A percentile compares a stretch with the other conserved stretches of the same genome.
These are phyloP conservation scores for Ennomos erosarius DNA, from an alignment of 2,888 invertebrate genomes.

Conservation along the genomic window DNA sequence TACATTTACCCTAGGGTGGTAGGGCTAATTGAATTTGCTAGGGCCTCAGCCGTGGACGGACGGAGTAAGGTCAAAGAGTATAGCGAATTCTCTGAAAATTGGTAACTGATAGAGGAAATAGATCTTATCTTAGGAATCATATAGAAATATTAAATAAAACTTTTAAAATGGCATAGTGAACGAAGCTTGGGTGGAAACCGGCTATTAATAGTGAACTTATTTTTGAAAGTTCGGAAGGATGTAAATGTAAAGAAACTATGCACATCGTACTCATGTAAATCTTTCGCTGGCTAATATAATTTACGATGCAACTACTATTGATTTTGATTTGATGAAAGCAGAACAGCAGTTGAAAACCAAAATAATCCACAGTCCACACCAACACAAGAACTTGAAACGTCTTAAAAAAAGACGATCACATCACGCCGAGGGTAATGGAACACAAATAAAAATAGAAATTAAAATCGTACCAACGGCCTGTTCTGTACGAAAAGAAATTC, in stretches of 20 bases:
- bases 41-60: slow-evolving; percentile 55
- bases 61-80: slow-evolving; percentile 36
- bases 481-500: slow-evolving; percentile 42
- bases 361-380: slow-evolving; percentile 5
- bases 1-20: slow-evolving; percentile 50
- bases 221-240: too few species aligned
- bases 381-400: slow-evolving; percentile 28
- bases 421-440: slow-evolving; percentile 31
- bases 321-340: neutral
- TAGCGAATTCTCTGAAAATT: slow-evolving; percentile 12
- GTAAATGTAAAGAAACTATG: too few species aligned
- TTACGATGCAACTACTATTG: too few species aligned
- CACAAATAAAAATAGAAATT: slow-evolving; percentile 38
- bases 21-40: slow-evolving; percentile 62
- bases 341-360: slow-evolving; percentile 9
- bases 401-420: slow-evolving; percentile 28
- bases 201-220: too few species aligned
- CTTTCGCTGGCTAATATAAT: too few species aligned
- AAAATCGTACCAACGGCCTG: slow-evolving; percentile 32
- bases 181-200: neutral
- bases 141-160: slow-evolving; percentile 9
- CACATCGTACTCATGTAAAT: too few species aligned
- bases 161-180: neutral
- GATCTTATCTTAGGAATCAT: slow-evolving; percentile 22
- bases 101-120: slow-evolving; percentile 11